Evolutionary conservation across 2,888 invertebrate species (phyloP), one percentile per base, ranked within the genome.

Genomic region (Camponotus fellah): DNA sequence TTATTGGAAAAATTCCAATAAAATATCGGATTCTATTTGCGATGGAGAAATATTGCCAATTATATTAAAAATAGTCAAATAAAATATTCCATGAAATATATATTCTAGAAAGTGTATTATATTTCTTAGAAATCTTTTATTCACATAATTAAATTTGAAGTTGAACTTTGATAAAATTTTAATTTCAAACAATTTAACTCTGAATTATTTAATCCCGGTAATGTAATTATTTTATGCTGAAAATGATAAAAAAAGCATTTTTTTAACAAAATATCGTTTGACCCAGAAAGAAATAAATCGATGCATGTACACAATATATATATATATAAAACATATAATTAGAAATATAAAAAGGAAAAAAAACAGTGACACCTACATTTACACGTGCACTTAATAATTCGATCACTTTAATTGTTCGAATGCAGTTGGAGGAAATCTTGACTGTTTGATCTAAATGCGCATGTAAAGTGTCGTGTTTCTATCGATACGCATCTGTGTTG

Each of bases 401-500:
- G 4, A n/a, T 49, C 17, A 17, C 32, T 53, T 4, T 62, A 74
- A 60, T 1, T n/a, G 26, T 53, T 76, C 8, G 40, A 76, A 53
- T 53, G 10, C n/a, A 65, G 2, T 53, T 76, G n/a, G 1, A 65
- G 53, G 26, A 14, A 53, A 40, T 37, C 21, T 64, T 37, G 21
- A 17, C 8, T 53, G 12, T 53, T 76, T 56, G 40, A 34, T 65
- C 43, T 43, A 43, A 56, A 34, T 66, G 40, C 14, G n/a, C 14
- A 32, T n/a, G 21, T 56, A 58, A 68, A 77, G 58, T 56, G 2
- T 43, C 77, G n/a, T 65, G 40, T 60, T 12, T 14, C 32, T 40
- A 14, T 66, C 8, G 66, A 77, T 77, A 43, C 40, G 32, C 32
- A 43, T 77, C 40, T 77, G 32, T n/a, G 53, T 40, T 8, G 26